Evolutionary conservation across 2,888 invertebrate species (phyloP), one percentile per base, ranked within the genome.

Genomic region (Catonia carolina): DNA sequence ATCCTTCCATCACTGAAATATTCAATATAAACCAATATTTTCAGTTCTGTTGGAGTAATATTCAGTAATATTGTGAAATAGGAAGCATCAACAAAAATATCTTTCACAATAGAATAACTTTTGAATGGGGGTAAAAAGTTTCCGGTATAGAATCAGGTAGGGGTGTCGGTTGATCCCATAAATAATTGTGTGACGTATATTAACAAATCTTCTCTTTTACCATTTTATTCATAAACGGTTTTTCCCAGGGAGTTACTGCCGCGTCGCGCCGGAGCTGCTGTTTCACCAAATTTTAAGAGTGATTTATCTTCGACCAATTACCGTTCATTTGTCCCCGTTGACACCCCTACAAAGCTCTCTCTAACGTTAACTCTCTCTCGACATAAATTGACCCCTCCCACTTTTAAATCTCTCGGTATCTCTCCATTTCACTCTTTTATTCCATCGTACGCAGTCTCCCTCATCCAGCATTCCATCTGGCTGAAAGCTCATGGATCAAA

Each of bases 241-340:
- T 22, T 18, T 27, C 45, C 27, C 27, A 27, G 27, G 27, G 8
- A 27, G n/a, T n/a, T n/a, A n/a, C n/a, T n/a, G n/a, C n/a, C n/a
- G n/a, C n/a, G n/a, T n/a, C n/a, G n/a, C n/a, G n/a, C n/a, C n/a
- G n/a, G n/a, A n/a, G n/a, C n/a, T n/a, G 27, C 27, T 8, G 27
- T 27, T 27, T 27, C 27, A 27, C 27, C 27, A 8, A 27, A 27
- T 45, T 22, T 45, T 27, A 14, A n/a, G 45, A 45, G 27, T 45
- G 45, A 45, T 45, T 45, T 45, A 45, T 45, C 45, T 23, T 45
- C 45, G 27, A 14, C 45, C 45, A 45, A 45, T 45, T 45, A 45
- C 45, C 45, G 45, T 45, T 45, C 45, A 45, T 45, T 45, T 45
- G 45, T 45, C 45, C 5, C 20, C 22, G 14, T 15, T 37, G 37